Base-by-base conservation (phyloP, 64 coral and sea anemone species). In the Actinia tenebrosa region DNA sequence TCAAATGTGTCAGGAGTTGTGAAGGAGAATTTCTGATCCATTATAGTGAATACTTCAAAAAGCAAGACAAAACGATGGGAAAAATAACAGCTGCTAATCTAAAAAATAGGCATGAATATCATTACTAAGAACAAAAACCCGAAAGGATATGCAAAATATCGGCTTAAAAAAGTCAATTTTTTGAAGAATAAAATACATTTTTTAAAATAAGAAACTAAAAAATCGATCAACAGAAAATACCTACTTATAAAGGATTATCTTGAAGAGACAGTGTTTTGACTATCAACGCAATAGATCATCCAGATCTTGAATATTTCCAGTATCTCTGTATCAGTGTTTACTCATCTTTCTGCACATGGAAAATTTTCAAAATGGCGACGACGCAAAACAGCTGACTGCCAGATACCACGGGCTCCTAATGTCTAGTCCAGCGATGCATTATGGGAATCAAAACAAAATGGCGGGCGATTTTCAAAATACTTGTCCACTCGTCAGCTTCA, bases 381-480 rank as follows among this genome's bases (percentile, higher is more conserved):
- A 30, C 17, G 25, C 10, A 42, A 75, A 75, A 75, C 69, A 75
- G 69, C 69, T 75, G 69, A 75, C 80, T 83, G 7, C 1, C 14
- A 20, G 46, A 52, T 16, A 83, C 79, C 16, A 44, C 56, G 4
- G 52, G 56, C 83, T 85, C 83, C 9, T 3, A 0, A 15, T 64
- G 63, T 62, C 53, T 26, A 58, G 56, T 0, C 4, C 10, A 7
- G 83, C 83, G 11, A 2, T 62, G 83, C 83, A 85, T 85, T 23
- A 85, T 61, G 83, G 83, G 56, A 17, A 47, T 18, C 50, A 85
- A 53, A 59, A 22, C 26, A 85, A 85, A 19, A 85, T 85, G 83
- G 83, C 83, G 83, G 52, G 83, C 14, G 56, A 75, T 37, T 75
- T 75, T 75, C 69, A 75, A 43, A 75, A 75, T 15, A 0, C 26